phyloP scores from a whole-genome alignment of 92 coral and sea anemone species.

The Galaxea fascicularis region DNA sequence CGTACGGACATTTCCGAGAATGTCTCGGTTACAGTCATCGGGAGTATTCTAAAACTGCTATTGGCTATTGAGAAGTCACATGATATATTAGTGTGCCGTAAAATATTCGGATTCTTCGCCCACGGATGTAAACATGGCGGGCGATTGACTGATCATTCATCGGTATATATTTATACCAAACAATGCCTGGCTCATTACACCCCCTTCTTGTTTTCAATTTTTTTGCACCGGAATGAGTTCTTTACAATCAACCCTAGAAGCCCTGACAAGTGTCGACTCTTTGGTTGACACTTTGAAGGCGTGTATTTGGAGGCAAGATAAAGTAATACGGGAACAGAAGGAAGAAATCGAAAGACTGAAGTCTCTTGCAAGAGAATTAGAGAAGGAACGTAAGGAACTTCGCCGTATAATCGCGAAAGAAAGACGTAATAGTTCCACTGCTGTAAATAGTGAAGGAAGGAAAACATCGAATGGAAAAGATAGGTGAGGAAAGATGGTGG shows the following conservation, averaged over 20 bases:
- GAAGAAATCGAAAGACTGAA: conserved; percentile 69
- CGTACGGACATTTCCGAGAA: conserved; percentile 15
- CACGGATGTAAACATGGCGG: conserved; percentile 73
- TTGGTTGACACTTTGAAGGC: conserved; percentile 74
- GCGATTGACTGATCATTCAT: conserved; percentile 11
- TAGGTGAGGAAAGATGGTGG: conserved; percentile 46
- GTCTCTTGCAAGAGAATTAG: conserved; percentile 52
- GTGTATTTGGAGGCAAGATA: conserved; percentile 86
- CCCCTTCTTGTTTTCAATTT: not conserved
- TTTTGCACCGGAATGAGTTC: conserved; percentile 62
- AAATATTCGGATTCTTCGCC: conserved; percentile 26
- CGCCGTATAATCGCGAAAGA: conserved; percentile 34
- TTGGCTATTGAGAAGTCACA: conserved; percentile 22
- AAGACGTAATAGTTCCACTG: not conserved
- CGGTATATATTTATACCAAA: no score
- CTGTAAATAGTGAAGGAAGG: not conserved
- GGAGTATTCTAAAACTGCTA: not conserved
- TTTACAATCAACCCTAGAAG: conserved; percentile 79
- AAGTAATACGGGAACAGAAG: conserved; percentile 69
- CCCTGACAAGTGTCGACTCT: conserved; percentile 63
- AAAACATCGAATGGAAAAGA: conserved; percentile 7
- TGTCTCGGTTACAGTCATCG: not conserved
- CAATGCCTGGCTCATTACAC: conserved; percentile 8
- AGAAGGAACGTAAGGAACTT: conserved; percentile 79
- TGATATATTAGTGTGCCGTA: not conserved